phyloP scores from a whole-genome alignment of 2,888 invertebrate genomes.

The Mermis nigrescens region DNA sequence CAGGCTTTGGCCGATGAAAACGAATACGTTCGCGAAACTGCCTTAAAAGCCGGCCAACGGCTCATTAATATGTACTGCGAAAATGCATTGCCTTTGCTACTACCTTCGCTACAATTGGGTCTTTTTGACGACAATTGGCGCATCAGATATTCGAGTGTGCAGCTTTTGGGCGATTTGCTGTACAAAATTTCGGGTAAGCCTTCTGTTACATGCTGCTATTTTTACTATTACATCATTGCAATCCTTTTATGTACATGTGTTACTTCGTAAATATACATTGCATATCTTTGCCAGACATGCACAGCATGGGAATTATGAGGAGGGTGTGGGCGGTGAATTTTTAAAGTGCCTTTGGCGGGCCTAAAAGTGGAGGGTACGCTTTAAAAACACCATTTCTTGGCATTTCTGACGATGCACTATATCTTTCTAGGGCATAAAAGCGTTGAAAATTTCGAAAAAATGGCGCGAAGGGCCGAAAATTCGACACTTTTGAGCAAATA shows the following conservation, averaged over 20 bases:
- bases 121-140: conserved; percentile 97
- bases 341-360: too few relatives aligned
- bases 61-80: conserved; percentile 91
- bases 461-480: too few relatives aligned
- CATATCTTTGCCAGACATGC: too few relatives aligned
- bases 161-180: conserved; percentile 76
- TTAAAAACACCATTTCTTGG: too few relatives aligned
- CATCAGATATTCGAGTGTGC: conserved; percentile 74
- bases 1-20: conserved; percentile 89
- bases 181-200: conserved; percentile 72
- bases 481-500: too few relatives aligned
- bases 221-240: conserved; percentile 6
- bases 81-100: conserved; percentile 67
- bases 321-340: not conserved
- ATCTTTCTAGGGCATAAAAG: too few relatives aligned
- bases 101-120: conserved; percentile 81
- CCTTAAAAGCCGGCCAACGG: conserved; percentile 79
- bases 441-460: too few relatives aligned
- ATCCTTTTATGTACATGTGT: not conserved
- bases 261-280: not conserved
- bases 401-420: too few relatives aligned
- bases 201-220: conserved; percentile 5
- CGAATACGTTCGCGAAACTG: conserved; percentile 93
- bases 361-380: too few relatives aligned
- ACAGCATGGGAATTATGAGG: too few relatives aligned